Conservation (phyloP, 2,888 invertebrate species). For the Caenorhabditis sp. region DNA sequence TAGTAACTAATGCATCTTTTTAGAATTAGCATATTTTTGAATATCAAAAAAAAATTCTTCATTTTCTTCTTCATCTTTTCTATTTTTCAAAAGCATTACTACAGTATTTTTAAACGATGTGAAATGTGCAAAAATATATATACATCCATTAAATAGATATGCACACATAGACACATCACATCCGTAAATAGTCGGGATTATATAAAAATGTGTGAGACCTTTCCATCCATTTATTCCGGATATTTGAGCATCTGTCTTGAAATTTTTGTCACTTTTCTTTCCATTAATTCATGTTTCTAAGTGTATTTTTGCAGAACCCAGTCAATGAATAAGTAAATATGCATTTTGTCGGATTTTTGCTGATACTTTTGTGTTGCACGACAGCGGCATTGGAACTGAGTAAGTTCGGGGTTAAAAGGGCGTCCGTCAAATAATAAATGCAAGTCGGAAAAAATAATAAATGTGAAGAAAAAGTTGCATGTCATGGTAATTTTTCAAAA, state of each 20-base stretch:
- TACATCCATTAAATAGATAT: not conserved
- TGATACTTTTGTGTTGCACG: not conserved
- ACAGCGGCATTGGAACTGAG: conserved; percentile 21
- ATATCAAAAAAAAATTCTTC: not conserved
- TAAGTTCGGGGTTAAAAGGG: conserved; percentile 14
- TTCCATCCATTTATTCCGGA: too few species aligned
- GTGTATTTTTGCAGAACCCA: not conserved
- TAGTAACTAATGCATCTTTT: not conserved
- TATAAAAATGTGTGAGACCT: not conserved
- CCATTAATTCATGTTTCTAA: not conserved
- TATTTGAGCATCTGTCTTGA: conserved; percentile 39
- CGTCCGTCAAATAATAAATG: not conserved
- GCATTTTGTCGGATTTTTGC: conserved; percentile 29
- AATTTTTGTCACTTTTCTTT: not conserved
- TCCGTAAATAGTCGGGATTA: conserved; percentile 1
- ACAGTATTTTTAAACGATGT: not conserved
- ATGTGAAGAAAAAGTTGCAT: not conserved
- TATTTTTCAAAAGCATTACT: not conserved
- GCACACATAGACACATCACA: not conserved
- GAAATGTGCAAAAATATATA: not conserved
- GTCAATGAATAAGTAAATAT: conserved; percentile 10
- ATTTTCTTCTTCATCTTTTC: not conserved
- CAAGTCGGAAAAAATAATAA: not conserved
- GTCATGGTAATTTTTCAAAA: not conserved
- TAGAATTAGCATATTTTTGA: not conserved